phyloP scores from a whole-genome alignment of 2,888 invertebrate species.

The Bunonema sp. region DNA sequence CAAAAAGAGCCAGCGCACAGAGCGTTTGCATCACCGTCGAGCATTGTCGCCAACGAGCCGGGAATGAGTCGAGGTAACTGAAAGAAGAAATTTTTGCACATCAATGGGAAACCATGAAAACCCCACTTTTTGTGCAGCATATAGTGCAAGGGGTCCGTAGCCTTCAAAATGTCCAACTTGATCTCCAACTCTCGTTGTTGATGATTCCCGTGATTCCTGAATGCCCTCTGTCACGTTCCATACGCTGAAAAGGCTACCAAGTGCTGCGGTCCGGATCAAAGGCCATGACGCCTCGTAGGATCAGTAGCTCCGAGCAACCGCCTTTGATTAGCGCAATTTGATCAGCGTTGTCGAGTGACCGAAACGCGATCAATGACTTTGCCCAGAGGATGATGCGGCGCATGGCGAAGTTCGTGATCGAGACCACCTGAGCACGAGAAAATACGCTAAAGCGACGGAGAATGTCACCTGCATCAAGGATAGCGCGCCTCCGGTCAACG shows the following conservation, averaged over 20 bases:
- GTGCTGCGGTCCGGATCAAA: constrained; percentile 74
- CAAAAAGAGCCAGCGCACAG: too few relatives aligned
- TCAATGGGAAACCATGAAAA: not conserved
- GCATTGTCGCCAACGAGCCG: too few relatives aligned
- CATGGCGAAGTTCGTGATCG: constrained; percentile 72
- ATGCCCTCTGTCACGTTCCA: constrained; percentile 3
- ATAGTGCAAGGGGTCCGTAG: constrained; percentile 63
- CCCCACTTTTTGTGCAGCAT: constrained; percentile 65
- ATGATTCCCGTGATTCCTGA: constrained; percentile 2
- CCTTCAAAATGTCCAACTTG: constrained; percentile 74
- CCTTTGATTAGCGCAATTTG: constrained; percentile 1
- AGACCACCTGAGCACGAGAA: too few relatives aligned
- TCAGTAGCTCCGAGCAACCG: constrained; percentile 91
- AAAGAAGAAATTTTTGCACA: too few relatives aligned
- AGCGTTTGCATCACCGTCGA: too few relatives aligned
- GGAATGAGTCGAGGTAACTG: too few relatives aligned
- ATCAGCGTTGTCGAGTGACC: not conserved
- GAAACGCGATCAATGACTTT: not conserved
- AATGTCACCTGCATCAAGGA: too few relatives aligned
- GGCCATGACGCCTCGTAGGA: constrained; percentile 74
- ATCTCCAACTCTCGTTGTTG: constrained; percentile 46
- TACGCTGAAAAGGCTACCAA: too few relatives aligned
- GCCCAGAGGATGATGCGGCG: constrained; percentile 46
- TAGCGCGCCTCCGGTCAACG: too few relatives aligned
- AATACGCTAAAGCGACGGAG: too few relatives aligned